Evolutionary conservation across 2,888 invertebrate genomes (phyloP).

Genomic region (Hypolimnas misippus): DNA sequence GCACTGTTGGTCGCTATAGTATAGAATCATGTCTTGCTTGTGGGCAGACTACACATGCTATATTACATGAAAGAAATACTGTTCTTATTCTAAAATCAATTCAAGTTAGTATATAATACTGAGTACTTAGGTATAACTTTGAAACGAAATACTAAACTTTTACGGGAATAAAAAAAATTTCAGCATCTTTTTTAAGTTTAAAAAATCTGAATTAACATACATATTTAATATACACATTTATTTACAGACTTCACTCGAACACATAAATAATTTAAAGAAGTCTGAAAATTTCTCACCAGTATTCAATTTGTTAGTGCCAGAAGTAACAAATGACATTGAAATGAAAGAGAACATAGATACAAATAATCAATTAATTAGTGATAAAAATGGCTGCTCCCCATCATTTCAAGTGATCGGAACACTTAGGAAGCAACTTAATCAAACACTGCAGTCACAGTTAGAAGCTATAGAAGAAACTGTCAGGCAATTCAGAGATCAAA

Average conservation of each 20-base stretch:
- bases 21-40: constrained; percentile 87
- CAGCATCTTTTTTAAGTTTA: neutral
- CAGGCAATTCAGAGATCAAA: constrained; percentile 88
- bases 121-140: neutral
- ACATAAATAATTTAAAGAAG: constrained; percentile 84
- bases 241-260: constrained; percentile 84
- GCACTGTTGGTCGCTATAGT: constrained; percentile 84
- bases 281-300: constrained; percentile 88
- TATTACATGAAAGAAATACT: constrained; percentile 80
- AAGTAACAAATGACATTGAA: constrained; percentile 77
- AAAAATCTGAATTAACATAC: neutral
- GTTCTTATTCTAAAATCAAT: constrained; percentile 83
- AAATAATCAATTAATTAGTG: constrained; percentile 63
- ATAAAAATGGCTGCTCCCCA: constrained; percentile 72
- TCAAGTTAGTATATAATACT: constrained; percentile 66
- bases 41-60: constrained; percentile 85
- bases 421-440: constrained; percentile 87
- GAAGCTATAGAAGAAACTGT: constrained; percentile 89
- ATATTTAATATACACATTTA: neutral
- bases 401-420: constrained; percentile 83
- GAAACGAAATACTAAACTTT: no score
- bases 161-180: neutral
- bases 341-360: constrained; percentile 79
- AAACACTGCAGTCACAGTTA: constrained; percentile 88
- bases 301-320: constrained; percentile 87